Evolutionary conservation across 1,140 invertebrate species (phyloP), one percentile per base, ranked within the genome.

Genomic region (Drosophila parabipectinata): DNA sequence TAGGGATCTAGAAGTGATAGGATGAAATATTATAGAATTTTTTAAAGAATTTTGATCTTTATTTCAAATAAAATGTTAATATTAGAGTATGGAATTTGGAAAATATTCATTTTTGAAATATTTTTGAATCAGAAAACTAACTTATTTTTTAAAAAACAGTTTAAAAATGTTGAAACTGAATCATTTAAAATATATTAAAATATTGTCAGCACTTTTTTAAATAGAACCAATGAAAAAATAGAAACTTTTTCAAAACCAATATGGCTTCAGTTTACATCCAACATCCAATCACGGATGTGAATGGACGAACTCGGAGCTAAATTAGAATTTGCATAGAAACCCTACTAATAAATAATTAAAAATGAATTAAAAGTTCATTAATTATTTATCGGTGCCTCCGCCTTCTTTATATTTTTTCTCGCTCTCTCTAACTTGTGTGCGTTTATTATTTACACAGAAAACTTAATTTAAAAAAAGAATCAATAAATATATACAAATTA

Each of bases 361-460:
- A 87, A 87, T 71, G 71, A 82, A 87, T 85, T 87, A 85, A 82
- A 55, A 81, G 71, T 78, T 82, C 81, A 85, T 85, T 85, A 85
- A 78, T 87, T 68, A 85, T 85, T 48, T 63, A 67, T 67, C 41
- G 39, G 14, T 9, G 10, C 2, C 15, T 15, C 21, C n/a, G 48
- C 24, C 53, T 44, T 39, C n/a, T 56, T 10, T 57, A n/a, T 34
- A 2, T 41, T 2, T 53, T 41, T 6, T 53, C 21, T 32, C 34
- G 30, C 32, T 28, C 41, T 62, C 0, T 26, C 63, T 67, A 53
- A 67, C 63, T 52, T 64, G 63, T 69, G 64, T 57, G 66, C 51
- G 63, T 69, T 30, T 64, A 67, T 69, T 68, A 47, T 64, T 47
- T 18, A 60, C 47, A 34, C 55, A 72, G 69, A 77, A 64, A 72